Evolutionary conservation across 2,797 vertebrate genomes (phyloP).

Genomic region (Gymnopithys bicolor): DNA sequence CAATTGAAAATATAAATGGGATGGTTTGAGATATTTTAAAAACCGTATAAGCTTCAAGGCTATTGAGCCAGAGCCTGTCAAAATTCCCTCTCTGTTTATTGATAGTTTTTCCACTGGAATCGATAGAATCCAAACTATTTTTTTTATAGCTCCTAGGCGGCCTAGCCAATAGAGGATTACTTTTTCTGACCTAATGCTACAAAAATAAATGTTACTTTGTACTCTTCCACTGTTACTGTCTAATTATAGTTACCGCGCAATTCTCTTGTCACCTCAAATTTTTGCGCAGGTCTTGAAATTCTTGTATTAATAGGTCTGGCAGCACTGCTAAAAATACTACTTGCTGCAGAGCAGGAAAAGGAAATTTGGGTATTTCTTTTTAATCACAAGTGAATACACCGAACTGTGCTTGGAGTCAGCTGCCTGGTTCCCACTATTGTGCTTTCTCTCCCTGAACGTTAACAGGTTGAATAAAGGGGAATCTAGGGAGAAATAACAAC

Average conservation of each 20-base stretch:
- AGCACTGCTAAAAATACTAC: background rate
- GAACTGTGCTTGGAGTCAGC: background rate
- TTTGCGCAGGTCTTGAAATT: background rate
- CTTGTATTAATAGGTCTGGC: background rate
- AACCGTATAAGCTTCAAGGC: background rate
- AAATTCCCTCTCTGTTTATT: background rate
- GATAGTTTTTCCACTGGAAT: background rate
- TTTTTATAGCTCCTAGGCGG: background rate
- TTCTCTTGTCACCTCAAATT: slow-evolving; percentile 1
- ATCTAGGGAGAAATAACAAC: background rate
- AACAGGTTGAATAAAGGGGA: background rate
- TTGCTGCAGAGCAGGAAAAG: background rate
- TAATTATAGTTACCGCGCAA: slow-evolving; percentile 17
- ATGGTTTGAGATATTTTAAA: background rate
- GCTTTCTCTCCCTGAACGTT: background rate
- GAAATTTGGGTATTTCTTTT: background rate
- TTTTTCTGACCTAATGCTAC: slow-evolving; percentile 17
- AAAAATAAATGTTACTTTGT: slow-evolving; percentile 47
- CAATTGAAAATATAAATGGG: background rate
- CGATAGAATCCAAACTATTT: background rate
- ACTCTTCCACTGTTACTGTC: background rate
- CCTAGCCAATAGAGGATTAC: background rate
- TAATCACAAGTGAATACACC: background rate
- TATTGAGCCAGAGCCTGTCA: background rate
- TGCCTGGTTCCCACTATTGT: background rate